Conservation (phyloP, 2,113 vertebrate species). For the Scartelaos histophorus region DNA sequence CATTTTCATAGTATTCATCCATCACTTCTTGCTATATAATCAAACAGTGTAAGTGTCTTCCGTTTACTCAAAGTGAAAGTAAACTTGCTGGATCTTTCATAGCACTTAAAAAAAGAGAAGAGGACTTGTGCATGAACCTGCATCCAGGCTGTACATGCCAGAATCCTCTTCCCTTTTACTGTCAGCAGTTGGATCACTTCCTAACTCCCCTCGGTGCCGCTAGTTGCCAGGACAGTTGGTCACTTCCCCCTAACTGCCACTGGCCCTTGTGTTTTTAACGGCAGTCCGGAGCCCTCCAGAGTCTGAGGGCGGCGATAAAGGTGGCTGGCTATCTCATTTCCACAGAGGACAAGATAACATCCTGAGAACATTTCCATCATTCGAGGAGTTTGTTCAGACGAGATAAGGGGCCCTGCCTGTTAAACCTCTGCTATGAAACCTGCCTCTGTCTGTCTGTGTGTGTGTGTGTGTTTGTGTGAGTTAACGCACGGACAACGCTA, state of each 20-base stretch:
- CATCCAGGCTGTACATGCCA: constrained; percentile 12
- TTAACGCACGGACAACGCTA: constrained; percentile 18
- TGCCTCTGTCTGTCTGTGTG: constrained; percentile 4
- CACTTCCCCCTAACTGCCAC: constrained; percentile 42
- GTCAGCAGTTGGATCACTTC: constrained; percentile 35
- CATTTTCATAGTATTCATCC: too few relatives aligned
- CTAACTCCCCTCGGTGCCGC: constrained; percentile 24
- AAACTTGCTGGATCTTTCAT: neutral
- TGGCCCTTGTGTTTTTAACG: constrained; percentile 55
- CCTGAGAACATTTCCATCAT: constrained; percentile 72
- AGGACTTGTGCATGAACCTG: neutral
- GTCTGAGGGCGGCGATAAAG: constrained; percentile 62
- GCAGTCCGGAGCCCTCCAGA: constrained; percentile 57
- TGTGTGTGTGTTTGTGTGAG: constrained; percentile 13
- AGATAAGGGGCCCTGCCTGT: constrained; percentile 60
- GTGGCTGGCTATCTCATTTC: constrained; percentile 65
- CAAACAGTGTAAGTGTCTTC: neutral
- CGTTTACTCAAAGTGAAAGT: neutral
- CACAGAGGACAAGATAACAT: constrained; percentile 71
- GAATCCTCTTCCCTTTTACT: constrained; percentile 40
- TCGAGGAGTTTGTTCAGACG: constrained; percentile 59
- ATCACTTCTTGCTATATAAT: too few relatives aligned
- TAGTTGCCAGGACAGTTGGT: constrained; percentile 36
- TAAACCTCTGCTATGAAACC: constrained; percentile 28
- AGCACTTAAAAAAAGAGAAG: neutral